phyloP scores from a whole-genome alignment of 2,113 vertebrate species.

The Centrocercus urophasianus region DNA sequence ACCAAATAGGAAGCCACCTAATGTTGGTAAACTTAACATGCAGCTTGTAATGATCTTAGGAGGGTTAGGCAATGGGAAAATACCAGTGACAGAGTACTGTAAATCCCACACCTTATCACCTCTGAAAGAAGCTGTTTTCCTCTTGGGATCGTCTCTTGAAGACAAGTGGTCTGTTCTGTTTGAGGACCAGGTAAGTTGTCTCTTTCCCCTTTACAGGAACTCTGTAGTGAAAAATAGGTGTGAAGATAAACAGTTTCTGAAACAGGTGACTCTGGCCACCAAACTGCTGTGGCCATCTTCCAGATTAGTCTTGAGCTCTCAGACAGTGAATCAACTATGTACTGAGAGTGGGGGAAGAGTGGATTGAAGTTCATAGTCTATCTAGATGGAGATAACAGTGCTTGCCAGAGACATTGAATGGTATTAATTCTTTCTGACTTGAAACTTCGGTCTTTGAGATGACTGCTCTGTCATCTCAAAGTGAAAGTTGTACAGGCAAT shows the following conservation, averaged over 20 bases:
- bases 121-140: neutral
- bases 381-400: neutral
- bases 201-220: neutral
- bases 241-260: neutral
- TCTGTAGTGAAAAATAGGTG: neutral
- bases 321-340: neutral
- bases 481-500: neutral
- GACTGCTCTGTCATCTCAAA: neutral
- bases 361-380: neutral
- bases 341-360: neutral
- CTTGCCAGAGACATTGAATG: neutral
- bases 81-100: neutral
- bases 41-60: neutral
- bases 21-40: neutral
- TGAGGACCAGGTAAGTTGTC: neutral
- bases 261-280: neutral
- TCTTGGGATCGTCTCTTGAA: neutral
- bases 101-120: neutral
- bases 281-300: neutral
- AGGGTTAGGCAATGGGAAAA: neutral
- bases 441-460: neutral
- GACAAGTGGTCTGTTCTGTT: neutral
- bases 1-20: neutral
- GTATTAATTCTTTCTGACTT: neutral
- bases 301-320: neutral